Conservation (phyloP, 2,888 invertebrate species). For the Byasa hedistus region DNA sequence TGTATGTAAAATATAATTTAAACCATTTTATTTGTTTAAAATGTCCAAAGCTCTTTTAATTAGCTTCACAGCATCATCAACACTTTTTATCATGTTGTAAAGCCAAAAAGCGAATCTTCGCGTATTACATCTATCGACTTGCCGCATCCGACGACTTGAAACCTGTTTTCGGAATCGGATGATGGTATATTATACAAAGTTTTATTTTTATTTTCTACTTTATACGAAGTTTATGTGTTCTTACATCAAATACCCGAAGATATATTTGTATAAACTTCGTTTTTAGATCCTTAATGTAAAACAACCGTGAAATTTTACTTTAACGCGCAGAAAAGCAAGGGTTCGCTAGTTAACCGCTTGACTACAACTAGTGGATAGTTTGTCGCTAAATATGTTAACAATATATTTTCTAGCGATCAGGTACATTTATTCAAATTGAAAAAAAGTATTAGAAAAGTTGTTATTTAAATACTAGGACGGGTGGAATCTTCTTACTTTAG, state of each 20-base stretch:
- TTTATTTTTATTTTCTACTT: constrained; percentile 39
- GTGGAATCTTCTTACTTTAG: too few relatives aligned
- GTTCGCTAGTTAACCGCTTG: constrained; percentile 13
- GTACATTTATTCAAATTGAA: too few relatives aligned
- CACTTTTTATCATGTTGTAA: constrained; percentile 43
- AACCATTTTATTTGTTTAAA: neutral
- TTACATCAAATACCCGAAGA: neutral
- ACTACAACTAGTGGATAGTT: neutral
- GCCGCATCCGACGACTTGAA: constrained; percentile 55
- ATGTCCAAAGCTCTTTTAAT: neutral
- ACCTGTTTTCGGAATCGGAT: constrained; percentile 68
- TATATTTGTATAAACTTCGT: neutral
- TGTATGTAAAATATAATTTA: constrained; percentile 1
- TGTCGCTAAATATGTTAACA: neutral
- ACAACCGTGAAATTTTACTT: neutral
- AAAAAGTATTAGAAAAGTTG: too few relatives aligned
- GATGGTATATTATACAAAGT: constrained; percentile 74
- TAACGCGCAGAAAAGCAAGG: neutral
- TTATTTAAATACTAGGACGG: too few relatives aligned
- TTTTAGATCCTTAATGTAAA: neutral
- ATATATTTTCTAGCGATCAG: too few relatives aligned
- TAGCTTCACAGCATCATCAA: constrained; percentile 33
- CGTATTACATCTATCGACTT: constrained; percentile 54
- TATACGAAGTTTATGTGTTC: neutral
- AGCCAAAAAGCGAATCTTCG: constrained; percentile 55